Evolutionary conservation across 2,797 vertebrate species (phyloP), one percentile per base, ranked within the genome.

Genomic region (Lemur catta): DNA sequence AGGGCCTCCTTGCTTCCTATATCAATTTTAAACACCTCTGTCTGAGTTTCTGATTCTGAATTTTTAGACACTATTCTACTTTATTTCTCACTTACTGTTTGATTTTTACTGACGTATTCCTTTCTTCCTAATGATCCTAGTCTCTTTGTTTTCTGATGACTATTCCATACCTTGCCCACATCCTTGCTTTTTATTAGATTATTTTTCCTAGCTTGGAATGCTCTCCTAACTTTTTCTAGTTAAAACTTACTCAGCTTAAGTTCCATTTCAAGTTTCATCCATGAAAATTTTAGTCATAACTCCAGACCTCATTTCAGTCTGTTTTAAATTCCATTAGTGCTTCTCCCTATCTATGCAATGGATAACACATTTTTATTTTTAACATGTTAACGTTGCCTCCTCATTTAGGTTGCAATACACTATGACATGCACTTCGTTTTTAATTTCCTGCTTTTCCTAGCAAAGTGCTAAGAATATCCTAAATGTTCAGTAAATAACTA

Each of bases 211-310:
- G 10, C 59, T 89, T 91, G 80, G 80, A 96, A 92, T 92, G 41
- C 1, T 92, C 18, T 87, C 75, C 65, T 35, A 63, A 82, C 61
- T 93, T 76, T 95, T 84, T 74, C 48, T 94, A 90, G 79, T 93
- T 95, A 91, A 95, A 95, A 67, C 35, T 57, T 95, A 86, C 41
- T 89, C 67, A 59, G n/a, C 43, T 93, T 93, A 86, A 92, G 69
- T 94, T 96, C 55, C 86, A 90, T 72, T 94, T 97, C 67, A 94
- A 76, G 33, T 93, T 96, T 94, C 50, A 94, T 76, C 43, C 55
- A 33, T 80, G 63, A 96, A 96, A 86, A 91, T 91, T 97, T 94
- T 96, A 75, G 43, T 97, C 46, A 38, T 22, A 80, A 74, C 17
- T 91, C 30, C 59, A 87, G 87, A 96, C 41, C 7, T 24, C 35